phyloP scores from a whole-genome alignment of 2,888 invertebrate species.

The Ornithoptera priamus region DNA sequence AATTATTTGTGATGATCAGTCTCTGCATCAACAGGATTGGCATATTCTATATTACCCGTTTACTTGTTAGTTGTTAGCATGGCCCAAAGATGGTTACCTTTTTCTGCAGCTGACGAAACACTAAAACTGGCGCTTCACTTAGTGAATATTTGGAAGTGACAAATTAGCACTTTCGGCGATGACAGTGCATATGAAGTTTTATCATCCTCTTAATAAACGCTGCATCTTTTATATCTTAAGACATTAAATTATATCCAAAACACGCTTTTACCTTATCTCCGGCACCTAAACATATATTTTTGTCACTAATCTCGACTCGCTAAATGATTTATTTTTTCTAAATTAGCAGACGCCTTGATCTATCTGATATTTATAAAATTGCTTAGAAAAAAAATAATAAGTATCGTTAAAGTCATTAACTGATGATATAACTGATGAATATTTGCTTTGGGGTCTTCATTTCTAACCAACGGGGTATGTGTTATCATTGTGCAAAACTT shows the following conservation, averaged over 20 bases:
- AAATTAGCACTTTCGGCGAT: constrained; percentile 65
- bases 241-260: constrained; percentile 36
- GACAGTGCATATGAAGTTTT: constrained; percentile 55
- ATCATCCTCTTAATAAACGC: constrained; percentile 39
- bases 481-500: constrained; percentile 23
- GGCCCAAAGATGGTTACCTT: constrained; percentile 34
- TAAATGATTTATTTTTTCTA: constrained; percentile 35
- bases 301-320: constrained; percentile 39
- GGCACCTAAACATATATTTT: constrained; percentile 43
- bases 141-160: constrained; percentile 69
- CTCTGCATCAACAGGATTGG: too few species aligned
- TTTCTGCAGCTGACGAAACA: constrained; percentile 65
- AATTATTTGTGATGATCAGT: too few species aligned
- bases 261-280: constrained; percentile 50
- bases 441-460: not conserved
- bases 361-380: constrained; percentile 5
- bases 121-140: constrained; percentile 48
- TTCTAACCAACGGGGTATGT: constrained; percentile 19
- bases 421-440: constrained; percentile 23
- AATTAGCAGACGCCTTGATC: not conserved
- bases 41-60: too few species aligned
- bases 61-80: too few species aligned
- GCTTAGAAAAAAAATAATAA: constrained; percentile 6
- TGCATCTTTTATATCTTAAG: constrained; percentile 15
- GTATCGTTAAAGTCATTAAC: constrained; percentile 26